These are phyloP conservation scores for Prietella phreatophila DNA, from an alignment of 2,113 vertebrate species.

Conservation along the genomic window DNA sequence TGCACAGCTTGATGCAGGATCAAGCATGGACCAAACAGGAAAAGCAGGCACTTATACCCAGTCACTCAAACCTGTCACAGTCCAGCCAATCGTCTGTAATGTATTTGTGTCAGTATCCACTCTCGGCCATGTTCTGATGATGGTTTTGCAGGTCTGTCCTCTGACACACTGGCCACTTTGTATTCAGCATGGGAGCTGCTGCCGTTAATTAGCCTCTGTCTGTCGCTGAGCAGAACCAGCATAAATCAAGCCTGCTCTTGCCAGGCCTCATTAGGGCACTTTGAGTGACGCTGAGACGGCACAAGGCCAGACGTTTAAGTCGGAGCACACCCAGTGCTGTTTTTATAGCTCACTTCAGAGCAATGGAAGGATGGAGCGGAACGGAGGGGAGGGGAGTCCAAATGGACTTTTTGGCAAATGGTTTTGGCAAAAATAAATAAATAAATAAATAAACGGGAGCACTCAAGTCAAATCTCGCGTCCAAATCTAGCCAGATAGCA, in stretches of 20 bases:
- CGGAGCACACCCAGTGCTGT: slow-evolving; percentile 9
- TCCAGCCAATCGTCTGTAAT: neutral
- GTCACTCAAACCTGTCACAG: slow-evolving; percentile 16
- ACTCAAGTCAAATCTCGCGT: neutral
- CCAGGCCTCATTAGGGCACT: slow-evolving; percentile 43
- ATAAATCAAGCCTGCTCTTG: slow-evolving; percentile 41
- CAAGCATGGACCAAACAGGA: slow-evolving; percentile 20
- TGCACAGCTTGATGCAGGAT: neutral
- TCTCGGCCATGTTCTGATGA: slow-evolving; percentile 2
- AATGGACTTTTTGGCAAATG: slow-evolving; percentile 38
- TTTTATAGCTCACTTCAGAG: slow-evolving; percentile 32
- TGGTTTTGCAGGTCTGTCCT: slow-evolving; percentile 8
- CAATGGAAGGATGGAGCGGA: slow-evolving; percentile 16
- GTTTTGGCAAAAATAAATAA: neutral
- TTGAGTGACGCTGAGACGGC: slow-evolving; percentile 44
- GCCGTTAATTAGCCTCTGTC: slow-evolving; percentile 46
- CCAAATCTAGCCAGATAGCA: neutral
- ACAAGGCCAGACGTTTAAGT: slow-evolving; percentile 32
- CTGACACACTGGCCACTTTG: slow-evolving; percentile 39
- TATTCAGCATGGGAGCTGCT: slow-evolving; percentile 47
- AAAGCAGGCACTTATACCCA: slow-evolving; percentile 25
- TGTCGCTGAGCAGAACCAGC: slow-evolving; percentile 40
- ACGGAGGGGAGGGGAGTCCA: slow-evolving; percentile 13
- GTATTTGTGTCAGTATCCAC: slow-evolving; percentile 17
- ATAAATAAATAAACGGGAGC: neutral